Evolutionary conservation across 2,888 invertebrate genomes (phyloP), one percentile per base, ranked within the genome.

Genomic region (Gastracanthus pulcherrimus): DNA sequence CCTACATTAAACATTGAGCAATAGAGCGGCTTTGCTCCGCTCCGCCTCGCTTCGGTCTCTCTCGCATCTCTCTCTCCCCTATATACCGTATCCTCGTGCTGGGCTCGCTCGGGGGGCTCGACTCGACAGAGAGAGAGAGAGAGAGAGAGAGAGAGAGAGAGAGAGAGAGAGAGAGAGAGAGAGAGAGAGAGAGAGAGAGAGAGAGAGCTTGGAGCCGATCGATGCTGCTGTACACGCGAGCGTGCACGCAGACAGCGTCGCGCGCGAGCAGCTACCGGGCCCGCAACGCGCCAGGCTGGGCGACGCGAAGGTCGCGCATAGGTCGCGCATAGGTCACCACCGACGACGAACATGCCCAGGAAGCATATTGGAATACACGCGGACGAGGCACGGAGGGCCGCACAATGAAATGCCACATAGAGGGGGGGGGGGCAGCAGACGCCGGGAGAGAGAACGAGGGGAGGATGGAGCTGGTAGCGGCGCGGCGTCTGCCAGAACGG

Each of bases 231-330:
- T n/a, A n/a, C n/a, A n/a, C n/a, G n/a, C n/a, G n/a, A n/a, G n/a
- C n/a, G n/a, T n/a, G n/a, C n/a, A n/a, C n/a, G n/a, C 48, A 48
- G 19, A 48, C 48, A 13, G 48, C 48, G 48, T 48, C 48, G 48
- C 19, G 48, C 48, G 48, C 19, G 19, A 48, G 7, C 2, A 48
- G 48, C 48, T 48, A 48, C 48, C 48, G 19, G n/a, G 48, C 19
- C 19, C 13, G 48, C 48, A 6, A 19, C 19, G 3, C n/a, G 19
- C n/a, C 48, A 19, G 6, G 9, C 26, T 26, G 26, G 23, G 26
- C 26, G 58, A 23, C 26, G 31, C 71, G 55, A 66, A 71, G 78
- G 71, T 78, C 69, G 69, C 69, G 26, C 69, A 45, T 34, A 60
- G 58, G 41, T 76, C 76, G 55, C 26, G 16, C 16, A 5, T 13